A percentile compares a stretch with the other conserved stretches of the same genome.
Evolutionary conservation across 53 echinoderm and acorn worm species (phyloP).

Genomic region (Holothuria leucospilota): DNA sequence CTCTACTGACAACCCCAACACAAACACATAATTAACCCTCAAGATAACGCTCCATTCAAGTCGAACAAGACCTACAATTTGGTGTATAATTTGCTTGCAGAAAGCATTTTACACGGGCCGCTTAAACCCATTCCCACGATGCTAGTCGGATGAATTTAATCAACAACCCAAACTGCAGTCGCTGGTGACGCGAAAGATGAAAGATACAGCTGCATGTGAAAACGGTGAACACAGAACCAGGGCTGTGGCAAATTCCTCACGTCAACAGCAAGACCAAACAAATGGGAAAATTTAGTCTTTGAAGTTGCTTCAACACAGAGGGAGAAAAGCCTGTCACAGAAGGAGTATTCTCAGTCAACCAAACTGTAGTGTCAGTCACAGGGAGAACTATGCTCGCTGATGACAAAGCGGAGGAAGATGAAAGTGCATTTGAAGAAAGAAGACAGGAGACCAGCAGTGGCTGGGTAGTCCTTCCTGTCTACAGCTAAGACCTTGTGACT

Average conservation of each 20-base stretch:
- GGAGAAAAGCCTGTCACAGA: not conserved
- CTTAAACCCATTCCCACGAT: not conserved
- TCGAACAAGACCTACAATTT: not conserved
- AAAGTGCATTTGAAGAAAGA: slow-evolving; percentile 19
- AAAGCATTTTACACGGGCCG: slow-evolving; percentile 3
- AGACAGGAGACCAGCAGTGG: slow-evolving; percentile 26
- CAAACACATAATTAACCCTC: not conserved
- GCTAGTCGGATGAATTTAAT: too few relatives aligned
- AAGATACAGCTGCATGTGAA: slow-evolving; percentile 35
- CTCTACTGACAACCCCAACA: slow-evolving; percentile 22
- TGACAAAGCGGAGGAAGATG: slow-evolving; percentile 14
- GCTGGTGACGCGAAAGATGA: not conserved
- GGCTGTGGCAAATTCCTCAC: not conserved
- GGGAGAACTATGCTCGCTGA: not conserved
- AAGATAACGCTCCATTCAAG: not conserved
- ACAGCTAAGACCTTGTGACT: slow-evolving; percentile 23
- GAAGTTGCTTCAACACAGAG: slow-evolving; percentile 14
- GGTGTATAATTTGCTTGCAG: slow-evolving; percentile 9
- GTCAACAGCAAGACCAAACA: not conserved
- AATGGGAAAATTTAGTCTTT: not conserved
- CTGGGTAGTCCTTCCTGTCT: slow-evolving; percentile 1
- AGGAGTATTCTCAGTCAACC: too few relatives aligned
- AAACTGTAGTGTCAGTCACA: not conserved
- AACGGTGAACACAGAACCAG: not conserved
- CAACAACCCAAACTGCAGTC: too few relatives aligned